phyloP scores from a whole-genome alignment of 1,140 invertebrate genomes.

The Cotesia chilonis region DNA sequence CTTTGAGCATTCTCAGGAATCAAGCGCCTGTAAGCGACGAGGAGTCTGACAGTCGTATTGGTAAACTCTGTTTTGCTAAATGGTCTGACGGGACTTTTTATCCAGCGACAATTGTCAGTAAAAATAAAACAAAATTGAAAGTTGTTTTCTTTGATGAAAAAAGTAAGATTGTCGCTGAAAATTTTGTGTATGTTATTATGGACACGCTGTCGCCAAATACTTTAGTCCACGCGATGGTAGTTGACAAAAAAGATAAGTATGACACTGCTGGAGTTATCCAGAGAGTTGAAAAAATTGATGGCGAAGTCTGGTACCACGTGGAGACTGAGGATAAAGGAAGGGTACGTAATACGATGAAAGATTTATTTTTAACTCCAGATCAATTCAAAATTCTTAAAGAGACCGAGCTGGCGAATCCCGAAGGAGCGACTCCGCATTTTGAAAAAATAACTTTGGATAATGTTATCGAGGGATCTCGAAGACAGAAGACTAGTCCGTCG shows the following conservation, averaged over 20 bases:
- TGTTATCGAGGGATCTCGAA: slow-evolving; percentile 52
- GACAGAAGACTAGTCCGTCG: slow-evolving; percentile 39
- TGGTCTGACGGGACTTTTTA: slow-evolving; percentile 74
- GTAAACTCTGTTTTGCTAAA: slow-evolving; percentile 69
- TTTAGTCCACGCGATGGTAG: slow-evolving; percentile 53
- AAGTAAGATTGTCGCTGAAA: slow-evolving; percentile 67
- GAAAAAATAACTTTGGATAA: slow-evolving; percentile 55
- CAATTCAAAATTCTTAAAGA: slow-evolving; percentile 55
- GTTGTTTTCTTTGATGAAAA: slow-evolving; percentile 71
- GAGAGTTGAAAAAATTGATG: slow-evolving; percentile 38
- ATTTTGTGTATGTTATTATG: slow-evolving; percentile 67
- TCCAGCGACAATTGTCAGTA: slow-evolving; percentile 66
- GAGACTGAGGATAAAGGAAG: slow-evolving; percentile 52
- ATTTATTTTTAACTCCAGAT: slow-evolving; percentile 55
- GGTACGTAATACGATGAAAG: slow-evolving; percentile 47
- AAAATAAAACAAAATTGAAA: slow-evolving; percentile 68
- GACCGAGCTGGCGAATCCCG: slow-evolving; percentile 36
- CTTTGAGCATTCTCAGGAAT: slow-evolving; percentile 22
- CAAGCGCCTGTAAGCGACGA: slow-evolving; percentile 26
- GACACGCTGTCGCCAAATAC: slow-evolving; percentile 47
- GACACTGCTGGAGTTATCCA: slow-evolving; percentile 53
- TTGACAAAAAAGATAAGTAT: slow-evolving; percentile 45
- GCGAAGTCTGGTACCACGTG: slow-evolving; percentile 44
- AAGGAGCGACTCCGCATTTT: slow-evolving; percentile 52
- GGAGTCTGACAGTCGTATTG: slow-evolving; percentile 50